Percentiles rank a stretch among this genome's conserved stretches.
Evolutionary conservation across 2,113 vertebrate species (phyloP).

Genomic region (Meriones unguiculatus): DNA sequence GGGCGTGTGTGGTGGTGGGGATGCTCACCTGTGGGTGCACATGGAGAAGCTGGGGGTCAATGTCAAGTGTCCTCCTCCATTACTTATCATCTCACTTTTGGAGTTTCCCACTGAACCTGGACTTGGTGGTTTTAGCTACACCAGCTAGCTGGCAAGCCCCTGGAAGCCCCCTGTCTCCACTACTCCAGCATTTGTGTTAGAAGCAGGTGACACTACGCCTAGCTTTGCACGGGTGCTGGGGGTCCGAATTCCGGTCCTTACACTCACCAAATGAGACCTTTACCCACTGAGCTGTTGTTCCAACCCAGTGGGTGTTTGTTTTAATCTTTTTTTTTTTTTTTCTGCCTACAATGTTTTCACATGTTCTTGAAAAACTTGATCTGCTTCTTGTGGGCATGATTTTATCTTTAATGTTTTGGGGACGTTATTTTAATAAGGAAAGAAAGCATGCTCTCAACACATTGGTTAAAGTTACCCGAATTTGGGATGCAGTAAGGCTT

Average conservation of each 20-base stretch:
- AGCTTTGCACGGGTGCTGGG: neutral
- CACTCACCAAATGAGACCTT: rapidly evolving
- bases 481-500: conserved; percentile 64
- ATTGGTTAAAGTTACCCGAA: conserved; percentile 68
- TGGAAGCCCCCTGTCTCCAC: neutral
- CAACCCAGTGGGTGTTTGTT: neutral
- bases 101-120: neutral
- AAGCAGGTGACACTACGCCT: no score
- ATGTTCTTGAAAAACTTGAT: conserved; percentile 52
- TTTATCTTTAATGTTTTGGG: conserved; percentile 64
- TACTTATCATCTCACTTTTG: neutral
- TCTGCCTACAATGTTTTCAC: conserved; percentile 39
- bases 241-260: no score
- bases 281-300: neutral
- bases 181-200: no score
- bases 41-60: neutral
- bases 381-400: neutral
- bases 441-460: conserved; percentile 62
- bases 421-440: conserved; percentile 61
- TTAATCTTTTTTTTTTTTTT: neutral
- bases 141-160: neutral
- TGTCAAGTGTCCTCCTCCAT: neutral
- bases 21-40: neutral
- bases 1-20: neutral
- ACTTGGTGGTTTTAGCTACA: neutral